Evolutionary conservation across 2,888 invertebrate genomes (phyloP).

Genomic region (Tenthredo distinguenda): DNA sequence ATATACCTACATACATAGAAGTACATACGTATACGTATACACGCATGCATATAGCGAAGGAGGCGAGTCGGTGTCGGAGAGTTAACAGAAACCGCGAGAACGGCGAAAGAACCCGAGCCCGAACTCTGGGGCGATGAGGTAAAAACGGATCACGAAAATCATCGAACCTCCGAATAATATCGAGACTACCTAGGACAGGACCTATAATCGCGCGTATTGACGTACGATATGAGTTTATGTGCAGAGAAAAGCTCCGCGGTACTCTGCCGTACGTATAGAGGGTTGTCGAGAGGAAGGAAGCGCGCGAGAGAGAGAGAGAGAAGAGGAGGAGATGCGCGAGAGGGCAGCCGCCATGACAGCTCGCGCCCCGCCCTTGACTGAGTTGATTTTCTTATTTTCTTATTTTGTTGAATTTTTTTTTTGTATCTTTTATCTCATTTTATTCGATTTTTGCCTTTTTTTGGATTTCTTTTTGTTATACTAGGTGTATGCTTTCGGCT

Average conservation of each 20-base stretch:
- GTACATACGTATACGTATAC: not conserved
- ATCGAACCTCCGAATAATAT: not conserved
- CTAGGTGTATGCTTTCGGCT: not conserved
- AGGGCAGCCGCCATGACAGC: slow-evolving; percentile 52
- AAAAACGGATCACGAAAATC: not conserved
- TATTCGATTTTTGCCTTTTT: not conserved
- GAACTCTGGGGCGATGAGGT: not conserved
- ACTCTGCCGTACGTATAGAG: slow-evolving; percentile 43
- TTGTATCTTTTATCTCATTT: not conserved
- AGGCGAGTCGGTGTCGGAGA: not conserved
- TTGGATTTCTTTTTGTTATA: not conserved
- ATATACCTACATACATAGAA: not conserved
- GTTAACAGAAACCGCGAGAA: not conserved
- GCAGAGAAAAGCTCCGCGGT: not conserved
- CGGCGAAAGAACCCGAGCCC: not conserved
- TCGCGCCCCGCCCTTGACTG: slow-evolving; percentile 45
- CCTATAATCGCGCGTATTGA: not conserved
- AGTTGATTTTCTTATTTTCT: slow-evolving; percentile 37
- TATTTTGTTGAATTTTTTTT: not conserved
- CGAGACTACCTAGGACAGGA: not conserved
- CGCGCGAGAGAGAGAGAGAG: slow-evolving; percentile 18
- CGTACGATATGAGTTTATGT: not conserved
- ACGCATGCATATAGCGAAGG: not conserved
- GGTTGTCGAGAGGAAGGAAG: slow-evolving; percentile 54
- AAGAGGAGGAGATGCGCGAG: slow-evolving; percentile 50